These are phyloP conservation scores for Aplocera efformata DNA, from an alignment of 2,888 invertebrate genomes.

Conservation along the genomic window DNA sequence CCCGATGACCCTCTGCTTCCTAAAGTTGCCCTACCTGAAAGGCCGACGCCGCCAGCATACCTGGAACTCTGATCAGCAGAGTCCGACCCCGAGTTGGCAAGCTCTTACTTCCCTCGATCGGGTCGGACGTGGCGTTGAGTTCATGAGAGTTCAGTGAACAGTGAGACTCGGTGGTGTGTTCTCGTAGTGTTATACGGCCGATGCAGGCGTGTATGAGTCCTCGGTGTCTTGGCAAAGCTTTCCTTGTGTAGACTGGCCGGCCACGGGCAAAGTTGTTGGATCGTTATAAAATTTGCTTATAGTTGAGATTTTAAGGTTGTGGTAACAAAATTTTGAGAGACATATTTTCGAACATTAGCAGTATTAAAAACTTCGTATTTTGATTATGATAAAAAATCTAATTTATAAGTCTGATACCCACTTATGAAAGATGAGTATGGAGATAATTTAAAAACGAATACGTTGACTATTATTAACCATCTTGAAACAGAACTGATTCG, in stretches of 20 bases:
- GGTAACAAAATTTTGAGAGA: slow-evolving; percentile 74
- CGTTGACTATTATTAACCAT: slow-evolving; percentile 26
- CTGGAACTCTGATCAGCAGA: slow-evolving; percentile 75
- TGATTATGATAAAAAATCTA: slow-evolving; percentile 57
- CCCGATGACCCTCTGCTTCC: slow-evolving; percentile 81
- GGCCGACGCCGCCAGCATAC: slow-evolving; percentile 80
- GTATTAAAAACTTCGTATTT: slow-evolving; percentile 70
- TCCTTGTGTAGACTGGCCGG: slow-evolving; percentile 51
- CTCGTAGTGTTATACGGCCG: slow-evolving; percentile 47
- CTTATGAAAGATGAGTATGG: slow-evolving; percentile 45
- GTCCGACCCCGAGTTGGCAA: slow-evolving; percentile 70
- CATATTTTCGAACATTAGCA: slow-evolving; percentile 74
- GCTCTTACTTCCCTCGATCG: slow-evolving; percentile 54
- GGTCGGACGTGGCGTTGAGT: slow-evolving; percentile 48
- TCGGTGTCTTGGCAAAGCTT: slow-evolving; percentile 43
- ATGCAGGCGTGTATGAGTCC: slow-evolving; percentile 35
- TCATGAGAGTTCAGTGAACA: slow-evolving; percentile 22
- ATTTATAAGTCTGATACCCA: slow-evolving; percentile 64
- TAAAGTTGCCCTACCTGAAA: slow-evolving; percentile 71
- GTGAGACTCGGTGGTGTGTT: slow-evolving; percentile 40
- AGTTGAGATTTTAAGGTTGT: slow-evolving; percentile 71
- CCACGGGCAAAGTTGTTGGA: slow-evolving; percentile 54
- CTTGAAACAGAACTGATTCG: slow-evolving; percentile 46
- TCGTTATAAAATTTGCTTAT: slow-evolving; percentile 71
- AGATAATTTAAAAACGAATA: slow-evolving; percentile 21